Percentiles rank a stretch among this genome's conserved stretches.
These are phyloP conservation scores for Microtus oregoni DNA, from an alignment of 2,113 vertebrate species.

Conservation along the genomic window DNA sequence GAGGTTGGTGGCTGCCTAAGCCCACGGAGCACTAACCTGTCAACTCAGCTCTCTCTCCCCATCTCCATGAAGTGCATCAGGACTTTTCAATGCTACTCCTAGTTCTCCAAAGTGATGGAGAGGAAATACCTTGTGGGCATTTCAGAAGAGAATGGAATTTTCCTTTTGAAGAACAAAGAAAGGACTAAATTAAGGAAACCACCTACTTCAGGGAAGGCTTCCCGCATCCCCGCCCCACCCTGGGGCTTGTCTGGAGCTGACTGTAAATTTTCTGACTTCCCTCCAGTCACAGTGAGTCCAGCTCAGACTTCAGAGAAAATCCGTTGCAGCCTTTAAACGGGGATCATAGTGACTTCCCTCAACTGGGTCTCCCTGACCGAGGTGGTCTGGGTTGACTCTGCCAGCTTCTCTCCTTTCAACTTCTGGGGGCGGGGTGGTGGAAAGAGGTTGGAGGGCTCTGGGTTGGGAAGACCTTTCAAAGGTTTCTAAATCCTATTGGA, in stretches of 20 bases:
- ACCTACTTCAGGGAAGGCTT: neutral
- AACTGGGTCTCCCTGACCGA: accelerated
- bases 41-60: neutral
- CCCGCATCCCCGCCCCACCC: accelerated
- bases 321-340: neutral
- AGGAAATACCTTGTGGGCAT: neutral
- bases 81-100: neutral
- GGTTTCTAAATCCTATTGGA: neutral
- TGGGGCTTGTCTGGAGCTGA: no score
- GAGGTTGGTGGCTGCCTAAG: neutral
- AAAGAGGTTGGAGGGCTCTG: neutral
- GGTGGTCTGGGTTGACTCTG: no score
- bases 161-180: neutral
- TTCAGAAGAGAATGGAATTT: neutral
- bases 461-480: neutral
- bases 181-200: neutral
- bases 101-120: neutral
- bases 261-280: neutral
- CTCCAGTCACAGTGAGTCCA: neutral
- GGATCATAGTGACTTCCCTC: neutral
- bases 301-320: neutral
- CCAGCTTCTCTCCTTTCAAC: neutral
- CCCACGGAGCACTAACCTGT: neutral
- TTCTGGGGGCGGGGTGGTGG: neutral
- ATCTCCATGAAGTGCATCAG: neutral